phyloP scores from a whole-genome alignment of 2,113 vertebrate species.

The Panurus biarmicus region DNA sequence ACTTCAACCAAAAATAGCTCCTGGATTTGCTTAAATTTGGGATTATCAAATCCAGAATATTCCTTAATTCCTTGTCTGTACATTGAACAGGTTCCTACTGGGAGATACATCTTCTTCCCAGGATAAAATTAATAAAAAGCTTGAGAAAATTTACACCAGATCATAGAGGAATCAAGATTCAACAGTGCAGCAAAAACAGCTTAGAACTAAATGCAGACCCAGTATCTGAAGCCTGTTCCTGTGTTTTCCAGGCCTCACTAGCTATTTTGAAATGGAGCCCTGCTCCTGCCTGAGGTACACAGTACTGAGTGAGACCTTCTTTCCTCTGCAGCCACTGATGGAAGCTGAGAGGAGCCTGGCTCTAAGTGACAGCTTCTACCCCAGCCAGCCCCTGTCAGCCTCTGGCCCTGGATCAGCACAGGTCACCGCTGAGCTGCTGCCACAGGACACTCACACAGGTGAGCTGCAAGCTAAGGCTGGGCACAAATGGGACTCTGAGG shows the following conservation, averaged over 20 bases:
- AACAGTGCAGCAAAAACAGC: not conserved
- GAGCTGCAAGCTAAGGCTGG: not conserved
- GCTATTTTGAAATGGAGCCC: not conserved
- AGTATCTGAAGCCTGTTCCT: not conserved
- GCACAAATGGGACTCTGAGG: not conserved
- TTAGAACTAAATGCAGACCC: not conserved
- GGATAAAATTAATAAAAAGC: not conserved
- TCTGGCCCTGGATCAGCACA: fast-evolving
- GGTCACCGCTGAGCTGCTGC: fast-evolving
- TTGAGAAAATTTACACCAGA: not conserved
- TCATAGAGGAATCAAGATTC: not conserved
- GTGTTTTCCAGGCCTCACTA: not conserved
- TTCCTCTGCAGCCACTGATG: not conserved
- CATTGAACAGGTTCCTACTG: not conserved
- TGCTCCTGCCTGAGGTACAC: fast-evolving
- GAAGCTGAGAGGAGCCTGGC: fast-evolving
- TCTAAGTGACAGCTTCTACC: not conserved
- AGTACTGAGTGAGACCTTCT: not conserved
- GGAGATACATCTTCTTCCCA: not conserved
- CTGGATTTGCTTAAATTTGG: not conserved
- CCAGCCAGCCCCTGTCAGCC: not conserved
- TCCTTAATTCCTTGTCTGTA: not conserved
- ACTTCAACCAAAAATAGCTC: not conserved
- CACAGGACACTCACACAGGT: fast-evolving
- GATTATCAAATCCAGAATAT: not conserved